These are phyloP conservation scores for Salpingus planirostris DNA, from an alignment of 2,888 invertebrate species.

Conservation along the genomic window DNA sequence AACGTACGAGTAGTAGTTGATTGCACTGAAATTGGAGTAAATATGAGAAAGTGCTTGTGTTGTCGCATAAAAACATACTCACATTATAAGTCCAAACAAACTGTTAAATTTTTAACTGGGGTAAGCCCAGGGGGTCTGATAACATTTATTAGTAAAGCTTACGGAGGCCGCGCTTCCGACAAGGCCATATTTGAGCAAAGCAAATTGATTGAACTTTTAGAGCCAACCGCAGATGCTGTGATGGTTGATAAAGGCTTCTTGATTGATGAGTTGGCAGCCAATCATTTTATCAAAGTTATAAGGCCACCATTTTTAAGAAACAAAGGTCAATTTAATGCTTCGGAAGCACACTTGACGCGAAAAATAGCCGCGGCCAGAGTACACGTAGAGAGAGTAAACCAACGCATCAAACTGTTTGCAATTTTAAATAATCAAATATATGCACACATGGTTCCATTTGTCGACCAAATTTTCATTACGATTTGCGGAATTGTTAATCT, in stretches of 20 bases:
- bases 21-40: slow-evolving; percentile 11
- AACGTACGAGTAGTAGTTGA: slow-evolving; percentile 8
- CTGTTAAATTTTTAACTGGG: slow-evolving; percentile 20
- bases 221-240: slow-evolving; percentile 14
- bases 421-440: slow-evolving; percentile 7
- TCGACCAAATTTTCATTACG: slow-evolving; percentile 2
- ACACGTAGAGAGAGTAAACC: slow-evolving; percentile 15
- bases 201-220: slow-evolving; percentile 13
- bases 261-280: slow-evolving; percentile 19
- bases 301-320: slow-evolving; percentile 15
- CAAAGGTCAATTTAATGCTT: slow-evolving; percentile 11
- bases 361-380: slow-evolving; percentile 17
- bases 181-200: slow-evolving; percentile 18
- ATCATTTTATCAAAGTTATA: slow-evolving; percentile 8
- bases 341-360: slow-evolving; percentile 9
- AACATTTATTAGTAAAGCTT: slow-evolving; percentile 17
- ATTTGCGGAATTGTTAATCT: neutral
- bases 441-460: slow-evolving; percentile 4
- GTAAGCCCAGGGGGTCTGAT: slow-evolving; percentile 18
- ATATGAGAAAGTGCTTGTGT: slow-evolving; percentile 6
- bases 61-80: slow-evolving; percentile 14
- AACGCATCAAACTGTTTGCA: slow-evolving; percentile 13
- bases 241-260: slow-evolving; percentile 26
- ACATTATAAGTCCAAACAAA: slow-evolving; percentile 12
- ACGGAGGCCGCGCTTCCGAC: slow-evolving; percentile 19